phyloP scores from a whole-genome alignment of 2,797 vertebrate species.

The Danio jaintianensis region DNA sequence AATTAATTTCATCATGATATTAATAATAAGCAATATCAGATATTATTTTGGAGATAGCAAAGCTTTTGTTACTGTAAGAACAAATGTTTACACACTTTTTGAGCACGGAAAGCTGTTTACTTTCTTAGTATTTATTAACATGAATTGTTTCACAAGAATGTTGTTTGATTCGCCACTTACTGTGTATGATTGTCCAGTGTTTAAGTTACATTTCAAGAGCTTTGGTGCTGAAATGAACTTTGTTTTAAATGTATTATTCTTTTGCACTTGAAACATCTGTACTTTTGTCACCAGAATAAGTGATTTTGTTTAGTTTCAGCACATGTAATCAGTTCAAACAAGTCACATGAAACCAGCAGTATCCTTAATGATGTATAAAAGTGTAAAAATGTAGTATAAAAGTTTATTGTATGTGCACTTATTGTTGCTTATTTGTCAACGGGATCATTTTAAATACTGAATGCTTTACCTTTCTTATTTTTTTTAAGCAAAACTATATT shows the following conservation, averaged over 20 bases:
- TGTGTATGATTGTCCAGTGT: not conserved
- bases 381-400: conserved; percentile 23
- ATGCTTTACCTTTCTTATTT: not conserved
- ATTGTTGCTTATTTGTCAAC: not conserved
- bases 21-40: not conserved
- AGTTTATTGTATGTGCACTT: not conserved
- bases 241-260: not conserved
- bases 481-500: not conserved
- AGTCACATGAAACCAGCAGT: not conserved
- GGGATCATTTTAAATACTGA: not conserved
- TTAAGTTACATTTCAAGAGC: not conserved
- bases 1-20: not conserved
- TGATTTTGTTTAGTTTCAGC: no score
- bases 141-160: not conserved
- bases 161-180: not conserved
- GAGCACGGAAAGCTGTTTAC: conserved; percentile 2
- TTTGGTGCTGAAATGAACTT: not conserved
- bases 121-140: not conserved
- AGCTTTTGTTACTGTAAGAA: not conserved
- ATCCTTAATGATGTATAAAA: not conserved
- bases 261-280: conserved; percentile 20
- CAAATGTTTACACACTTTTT: conserved; percentile 24
- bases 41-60: not conserved
- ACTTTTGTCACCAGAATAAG: not conserved
- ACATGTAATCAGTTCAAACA: not conserved